phyloP scores from a whole-genome alignment of 2,888 invertebrate genomes.

The Drosophila pegasa region DNA sequence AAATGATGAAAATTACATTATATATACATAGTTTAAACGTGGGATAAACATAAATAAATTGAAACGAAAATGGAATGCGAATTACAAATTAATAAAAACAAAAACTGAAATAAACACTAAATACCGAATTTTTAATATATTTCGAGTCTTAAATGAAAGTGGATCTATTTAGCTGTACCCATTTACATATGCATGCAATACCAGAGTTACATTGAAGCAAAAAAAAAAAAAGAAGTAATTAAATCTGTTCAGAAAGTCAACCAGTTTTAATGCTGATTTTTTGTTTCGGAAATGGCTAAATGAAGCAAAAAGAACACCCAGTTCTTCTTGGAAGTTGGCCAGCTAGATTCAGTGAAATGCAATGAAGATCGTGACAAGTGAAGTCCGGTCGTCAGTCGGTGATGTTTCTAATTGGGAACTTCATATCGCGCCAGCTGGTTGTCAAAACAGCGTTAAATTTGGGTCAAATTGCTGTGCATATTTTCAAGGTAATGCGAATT shows the following conservation, averaged over 20 bases:
- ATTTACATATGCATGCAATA: slow-evolving; percentile 14
- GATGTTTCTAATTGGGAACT: slow-evolving; percentile 68
- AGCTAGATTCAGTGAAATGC: slow-evolving; percentile 46
- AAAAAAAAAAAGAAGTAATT: slow-evolving; percentile 1
- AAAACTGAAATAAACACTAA: slow-evolving; percentile 59
- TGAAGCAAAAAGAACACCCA: slow-evolving; percentile 34
- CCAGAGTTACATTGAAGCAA: slow-evolving; percentile 33
- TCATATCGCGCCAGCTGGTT: slow-evolving; percentile 46
- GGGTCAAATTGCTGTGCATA: slow-evolving; percentile 66
- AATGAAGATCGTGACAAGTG: slow-evolving; percentile 49
- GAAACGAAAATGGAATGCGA: slow-evolving; percentile 59
- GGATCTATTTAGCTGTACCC: not conserved
- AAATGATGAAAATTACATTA: slow-evolving; percentile 73
- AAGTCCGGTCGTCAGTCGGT: slow-evolving; percentile 25
- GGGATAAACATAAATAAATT: slow-evolving; percentile 70
- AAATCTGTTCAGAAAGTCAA: slow-evolving; percentile 43
- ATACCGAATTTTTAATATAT: slow-evolving; percentile 46
- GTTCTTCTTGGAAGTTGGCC: slow-evolving; percentile 57
- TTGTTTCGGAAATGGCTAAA: slow-evolving; percentile 44
- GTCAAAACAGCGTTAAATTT: slow-evolving; percentile 49
- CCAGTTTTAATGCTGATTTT: slow-evolving; percentile 44
- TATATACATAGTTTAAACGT: slow-evolving; percentile 79
- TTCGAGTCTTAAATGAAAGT: slow-evolving; percentile 16
- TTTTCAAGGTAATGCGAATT: slow-evolving; percentile 73
- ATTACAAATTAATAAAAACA: slow-evolving; percentile 59